Evolutionary conservation across 2,113 vertebrate genomes (phyloP).

Genomic region (Phalacrocorax brasilianus): DNA sequence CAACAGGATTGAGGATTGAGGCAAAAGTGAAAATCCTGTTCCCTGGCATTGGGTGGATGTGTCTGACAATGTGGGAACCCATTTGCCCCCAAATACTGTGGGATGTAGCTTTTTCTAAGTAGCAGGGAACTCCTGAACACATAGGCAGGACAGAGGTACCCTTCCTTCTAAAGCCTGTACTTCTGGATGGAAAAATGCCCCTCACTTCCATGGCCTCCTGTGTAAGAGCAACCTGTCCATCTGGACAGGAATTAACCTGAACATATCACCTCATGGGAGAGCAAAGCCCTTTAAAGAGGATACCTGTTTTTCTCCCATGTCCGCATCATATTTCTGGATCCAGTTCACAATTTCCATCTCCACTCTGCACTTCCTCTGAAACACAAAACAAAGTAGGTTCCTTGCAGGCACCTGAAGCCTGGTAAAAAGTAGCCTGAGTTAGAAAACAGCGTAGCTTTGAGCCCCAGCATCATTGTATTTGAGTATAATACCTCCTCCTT

Average conservation of each 20-base stretch:
- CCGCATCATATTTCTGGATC: slow-evolving; percentile 83
- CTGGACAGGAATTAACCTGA: background rate
- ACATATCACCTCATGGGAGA: background rate
- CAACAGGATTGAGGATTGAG: background rate
- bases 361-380: slow-evolving; percentile 81
- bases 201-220: background rate
- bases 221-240: background rate
- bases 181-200: background rate
- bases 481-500: background rate
- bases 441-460: background rate
- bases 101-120: background rate
- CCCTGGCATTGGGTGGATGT: background rate
- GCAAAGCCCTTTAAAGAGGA: background rate
- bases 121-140: background rate
- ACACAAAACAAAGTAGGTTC: background rate
- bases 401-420: background rate
- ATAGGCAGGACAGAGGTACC: background rate
- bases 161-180: background rate
- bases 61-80: background rate
- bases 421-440: background rate
- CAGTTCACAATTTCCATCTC: slow-evolving; percentile 82
- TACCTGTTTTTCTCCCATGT: slow-evolving; percentile 88
- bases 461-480: background rate
- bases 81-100: background rate
- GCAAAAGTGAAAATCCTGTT: background rate